Base-by-base conservation (phyloP, 64 coral and sea anemone genomes). In the Platygyra sinensis region DNA sequence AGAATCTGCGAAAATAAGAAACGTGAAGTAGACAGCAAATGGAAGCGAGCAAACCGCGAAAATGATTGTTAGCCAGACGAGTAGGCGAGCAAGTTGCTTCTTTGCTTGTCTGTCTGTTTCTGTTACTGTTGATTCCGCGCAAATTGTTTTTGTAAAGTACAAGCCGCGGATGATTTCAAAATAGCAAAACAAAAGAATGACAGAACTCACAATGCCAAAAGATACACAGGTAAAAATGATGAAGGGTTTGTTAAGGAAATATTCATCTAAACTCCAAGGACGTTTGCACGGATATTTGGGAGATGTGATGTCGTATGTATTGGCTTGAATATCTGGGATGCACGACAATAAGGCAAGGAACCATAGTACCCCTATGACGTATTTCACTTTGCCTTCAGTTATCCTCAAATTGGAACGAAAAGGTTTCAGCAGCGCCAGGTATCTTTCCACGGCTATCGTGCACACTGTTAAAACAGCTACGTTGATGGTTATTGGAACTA, bases 131-230 rank as follows among this genome's bases (percentile, higher is more conserved):
- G 62, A 38, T 28, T 91, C 32, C 13, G 81, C 69, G n/a, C 81
- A 85, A 85, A 85, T 85, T 85, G 62, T 69, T 27, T 46, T 19
- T 24, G 89, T 82, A 60, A 91, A 85, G 69, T 74, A 91, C 18
- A 91, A 80, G 11, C 89, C 79, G 24, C 72, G 78, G 24, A 91
- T 72, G 52, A 91, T 91, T 62, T 72, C 72, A 22, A 72, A 82
- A 6, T 91, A 76, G 18, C 89, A 91, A 39, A 73, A 33, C 19
- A 91, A 85, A 8, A 91, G 17, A 51, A 85, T 30, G 0, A 72
- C 19, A 29, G 18, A 85, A 63, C 79, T 81, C 32, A 36, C 9
- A 22, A 81, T 62, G 18, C 79, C 79, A 62, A 62, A 81, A 81
- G 55, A 31, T 39, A 81, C 59, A 29, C 30, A 62, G 8, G 79